phyloP scores from a whole-genome alignment of 2,888 invertebrate species.

The Idaea biselata region DNA sequence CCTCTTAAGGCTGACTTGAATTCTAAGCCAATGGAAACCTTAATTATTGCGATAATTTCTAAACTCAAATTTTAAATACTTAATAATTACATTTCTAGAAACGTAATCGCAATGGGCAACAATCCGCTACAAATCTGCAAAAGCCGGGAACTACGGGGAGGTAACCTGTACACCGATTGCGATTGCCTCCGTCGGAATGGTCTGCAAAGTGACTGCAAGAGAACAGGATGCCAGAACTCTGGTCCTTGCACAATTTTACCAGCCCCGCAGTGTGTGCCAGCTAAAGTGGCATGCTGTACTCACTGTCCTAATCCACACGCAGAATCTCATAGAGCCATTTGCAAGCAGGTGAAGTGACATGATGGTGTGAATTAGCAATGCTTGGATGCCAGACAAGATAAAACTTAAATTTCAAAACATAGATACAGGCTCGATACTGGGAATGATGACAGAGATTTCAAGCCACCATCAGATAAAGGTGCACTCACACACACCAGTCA shows the following conservation, averaged over 20 bases:
- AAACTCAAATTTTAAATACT: neutral
- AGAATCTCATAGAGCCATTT: conserved; percentile 53
- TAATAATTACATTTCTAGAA: neutral
- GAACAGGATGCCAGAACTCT: conserved; percentile 71
- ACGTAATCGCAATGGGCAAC: neutral
- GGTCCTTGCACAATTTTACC: conserved; percentile 54
- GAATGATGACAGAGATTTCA: neutral
- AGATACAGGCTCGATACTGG: no score
- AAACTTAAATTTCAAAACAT: neutral
- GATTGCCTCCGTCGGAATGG: conserved; percentile 80
- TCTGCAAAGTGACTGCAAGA: conserved; percentile 77
- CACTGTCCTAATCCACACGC: conserved; percentile 64
- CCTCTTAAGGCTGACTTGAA: no score
- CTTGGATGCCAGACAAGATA: neutral
- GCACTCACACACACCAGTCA: no score
- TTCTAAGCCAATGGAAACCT: neutral
- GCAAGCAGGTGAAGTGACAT: conserved; percentile 40
- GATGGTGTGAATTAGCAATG: no score
- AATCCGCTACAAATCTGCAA: conserved; percentile 36
- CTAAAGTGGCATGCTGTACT: conserved; percentile 54
- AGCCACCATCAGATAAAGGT: no score
- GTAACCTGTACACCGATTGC: conserved; percentile 76
- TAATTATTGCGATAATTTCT: neutral
- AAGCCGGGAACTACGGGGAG: conserved; percentile 76
- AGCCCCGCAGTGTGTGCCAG: conserved; percentile 58